A percentile compares a stretch with the other conserved stretches of the same genome.
Conservation (phyloP, 2,888 invertebrate species). For the Drosophila seclusa region DNA sequence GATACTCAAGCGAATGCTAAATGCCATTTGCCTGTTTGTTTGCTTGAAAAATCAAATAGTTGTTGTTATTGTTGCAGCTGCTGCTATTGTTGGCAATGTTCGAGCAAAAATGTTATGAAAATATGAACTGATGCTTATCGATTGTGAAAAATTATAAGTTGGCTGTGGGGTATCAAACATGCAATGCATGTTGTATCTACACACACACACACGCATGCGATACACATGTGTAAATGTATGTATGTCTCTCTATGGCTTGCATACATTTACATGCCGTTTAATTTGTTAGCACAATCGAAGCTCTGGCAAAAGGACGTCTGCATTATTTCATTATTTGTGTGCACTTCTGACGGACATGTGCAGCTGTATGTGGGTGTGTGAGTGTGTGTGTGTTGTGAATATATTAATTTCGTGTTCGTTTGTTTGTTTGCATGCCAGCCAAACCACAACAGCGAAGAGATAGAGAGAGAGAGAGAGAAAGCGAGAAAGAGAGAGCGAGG, state of each 20-base stretch:
- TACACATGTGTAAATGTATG: background rate
- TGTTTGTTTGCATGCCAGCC: conserved; percentile 62
- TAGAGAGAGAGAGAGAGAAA: background rate
- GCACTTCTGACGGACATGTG: conserved; percentile 47
- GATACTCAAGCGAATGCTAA: conserved; percentile 64
- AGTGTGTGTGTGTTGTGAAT: conserved; percentile 24
- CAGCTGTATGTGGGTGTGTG: conserved; percentile 7
- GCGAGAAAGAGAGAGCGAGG: background rate
- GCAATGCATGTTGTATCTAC: conserved; percentile 25
- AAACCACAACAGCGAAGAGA: conserved; percentile 32
- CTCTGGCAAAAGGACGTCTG: conserved; percentile 40
- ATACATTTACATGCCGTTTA: conserved; percentile 67
- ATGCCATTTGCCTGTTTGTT: conserved; percentile 67
- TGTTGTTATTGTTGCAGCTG: conserved; percentile 4
- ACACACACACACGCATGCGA: conserved; percentile 9
- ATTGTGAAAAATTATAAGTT: conserved; percentile 81
- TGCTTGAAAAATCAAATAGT: conserved; percentile 28
- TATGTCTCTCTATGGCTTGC: conserved; percentile 11
- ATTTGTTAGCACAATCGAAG: conserved; percentile 70
- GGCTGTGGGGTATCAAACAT: conserved; percentile 30
- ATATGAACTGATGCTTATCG: conserved; percentile 84
- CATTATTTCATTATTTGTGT: conserved; percentile 53
- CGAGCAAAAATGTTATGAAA: conserved; percentile 79
- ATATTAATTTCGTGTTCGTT: conserved; percentile 48
- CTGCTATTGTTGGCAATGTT: conserved; percentile 54